Percentiles rank a stretch among this genome's conserved stretches.
Conservation (phyloP, 2,113 vertebrate species). For the Grammomys surdaster region DNA sequence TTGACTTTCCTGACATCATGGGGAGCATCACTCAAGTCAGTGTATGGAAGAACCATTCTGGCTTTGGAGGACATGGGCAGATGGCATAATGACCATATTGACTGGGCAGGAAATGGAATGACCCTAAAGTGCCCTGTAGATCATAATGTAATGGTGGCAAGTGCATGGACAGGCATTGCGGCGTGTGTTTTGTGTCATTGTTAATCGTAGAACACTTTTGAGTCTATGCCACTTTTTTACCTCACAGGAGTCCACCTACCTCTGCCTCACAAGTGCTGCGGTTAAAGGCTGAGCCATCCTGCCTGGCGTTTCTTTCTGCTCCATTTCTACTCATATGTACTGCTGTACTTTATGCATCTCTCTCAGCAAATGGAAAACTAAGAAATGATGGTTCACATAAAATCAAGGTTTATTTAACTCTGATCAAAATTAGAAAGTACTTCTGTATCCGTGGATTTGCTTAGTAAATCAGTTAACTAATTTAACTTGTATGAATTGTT, state of each 20-base stretch:
- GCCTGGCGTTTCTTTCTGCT: background rate
- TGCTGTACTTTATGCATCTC: background rate
- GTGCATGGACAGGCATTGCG: accelerated
- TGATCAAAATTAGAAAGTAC: background rate
- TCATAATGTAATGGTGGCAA: background rate
- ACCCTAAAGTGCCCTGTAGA: background rate
- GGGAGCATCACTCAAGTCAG: background rate
- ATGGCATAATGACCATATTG: background rate
- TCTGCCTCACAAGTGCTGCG: background rate
- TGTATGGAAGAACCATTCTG: background rate
- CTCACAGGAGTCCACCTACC: background rate
- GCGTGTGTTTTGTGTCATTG: background rate
- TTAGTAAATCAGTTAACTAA: background rate
- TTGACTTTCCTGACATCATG: background rate
- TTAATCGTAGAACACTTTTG: background rate
- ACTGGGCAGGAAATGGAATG: background rate
- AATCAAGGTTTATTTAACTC: background rate
- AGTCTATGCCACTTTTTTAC: background rate
- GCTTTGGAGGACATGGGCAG: background rate
- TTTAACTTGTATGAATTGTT: background rate
- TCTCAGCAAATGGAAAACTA: background rate
- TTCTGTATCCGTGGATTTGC: background rate
- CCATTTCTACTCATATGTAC: background rate
- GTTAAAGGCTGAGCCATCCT: background rate
- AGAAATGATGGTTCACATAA: slow-evolving; percentile 1